Percentiles rank a stretch among this genome's conserved stretches.
phyloP scores from a whole-genome alignment of 2,888 invertebrate genomes.

The Agrochola lychnidis region DNA sequence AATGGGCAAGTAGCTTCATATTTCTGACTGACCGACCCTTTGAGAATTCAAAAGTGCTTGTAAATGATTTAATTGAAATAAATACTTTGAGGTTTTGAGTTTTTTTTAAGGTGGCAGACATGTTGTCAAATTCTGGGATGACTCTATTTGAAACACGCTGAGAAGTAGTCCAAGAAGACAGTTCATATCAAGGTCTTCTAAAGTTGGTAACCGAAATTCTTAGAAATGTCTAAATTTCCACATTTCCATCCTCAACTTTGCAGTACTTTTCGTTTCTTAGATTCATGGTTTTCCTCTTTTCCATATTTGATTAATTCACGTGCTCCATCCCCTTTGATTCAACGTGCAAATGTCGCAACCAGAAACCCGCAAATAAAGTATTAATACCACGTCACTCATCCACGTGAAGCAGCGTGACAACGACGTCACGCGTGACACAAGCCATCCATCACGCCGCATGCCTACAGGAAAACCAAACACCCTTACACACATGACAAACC shows the following conservation, averaged over 20 bases:
- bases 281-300: slow-evolving; percentile 24
- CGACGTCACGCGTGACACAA: slow-evolving; percentile 84
- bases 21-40: too few relatives aligned
- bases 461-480: slow-evolving; percentile 75
- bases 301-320: slow-evolving; percentile 52
- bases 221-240: too few relatives aligned
- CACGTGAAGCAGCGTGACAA: slow-evolving; percentile 83
- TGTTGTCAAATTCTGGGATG: too few relatives aligned
- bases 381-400: slow-evolving; percentile 81
- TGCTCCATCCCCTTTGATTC: slow-evolving; percentile 32
- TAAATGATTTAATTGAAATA: too few relatives aligned
- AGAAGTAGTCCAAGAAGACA: too few relatives aligned
- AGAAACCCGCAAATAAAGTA: slow-evolving; percentile 74
- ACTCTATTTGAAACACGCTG: too few relatives aligned
- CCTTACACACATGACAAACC: slow-evolving; percentile 46
- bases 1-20: too few relatives aligned
- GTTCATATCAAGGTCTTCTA: neutral
- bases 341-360: slow-evolving; percentile 60
- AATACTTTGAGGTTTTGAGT: too few relatives aligned
- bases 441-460: slow-evolving; percentile 86
- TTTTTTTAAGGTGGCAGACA: too few relatives aligned
- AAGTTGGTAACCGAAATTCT: neutral
- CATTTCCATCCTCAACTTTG: neutral
- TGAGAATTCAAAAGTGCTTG: too few relatives aligned
- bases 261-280: neutral